These are phyloP conservation scores for Andrena cerasifolii DNA, from an alignment of 1,140 invertebrate species.

Conservation along the genomic window DNA sequence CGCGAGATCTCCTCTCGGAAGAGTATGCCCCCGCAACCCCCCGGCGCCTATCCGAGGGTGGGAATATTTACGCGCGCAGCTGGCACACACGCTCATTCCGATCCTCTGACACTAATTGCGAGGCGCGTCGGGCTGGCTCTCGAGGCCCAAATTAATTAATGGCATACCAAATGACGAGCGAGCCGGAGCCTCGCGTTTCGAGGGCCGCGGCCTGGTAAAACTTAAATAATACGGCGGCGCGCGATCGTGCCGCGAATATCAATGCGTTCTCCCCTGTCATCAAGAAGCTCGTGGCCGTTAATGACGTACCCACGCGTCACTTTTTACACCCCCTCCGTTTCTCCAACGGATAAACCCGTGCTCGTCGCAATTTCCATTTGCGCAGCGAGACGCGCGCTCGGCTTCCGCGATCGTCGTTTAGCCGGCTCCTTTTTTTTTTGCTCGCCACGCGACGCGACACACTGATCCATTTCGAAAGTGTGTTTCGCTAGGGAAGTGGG, in stretches of 20 bases:
- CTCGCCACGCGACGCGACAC: not conserved
- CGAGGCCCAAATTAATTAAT: constrained; percentile 50
- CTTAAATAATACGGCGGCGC: constrained; percentile 27
- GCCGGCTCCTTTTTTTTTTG: too few species aligned
- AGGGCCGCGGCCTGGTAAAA: constrained; percentile 21
- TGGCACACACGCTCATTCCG: constrained; percentile 4
- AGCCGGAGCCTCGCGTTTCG: not conserved
- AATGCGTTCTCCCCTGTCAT: constrained; percentile 18
- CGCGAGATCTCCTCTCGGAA: too few species aligned
- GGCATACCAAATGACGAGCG: constrained; percentile 53
- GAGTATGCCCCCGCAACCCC: too few species aligned
- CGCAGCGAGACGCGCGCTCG: not conserved
- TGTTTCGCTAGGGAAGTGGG: too few species aligned
- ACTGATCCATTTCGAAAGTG: not conserved
- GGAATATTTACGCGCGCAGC: not conserved
- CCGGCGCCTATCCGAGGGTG: not conserved
- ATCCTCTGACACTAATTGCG: constrained; percentile 46
- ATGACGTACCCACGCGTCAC: not conserved
- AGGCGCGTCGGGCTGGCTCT: constrained; percentile 34
- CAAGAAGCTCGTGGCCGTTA: constrained; percentile 21
- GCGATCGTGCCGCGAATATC: constrained; percentile 43
- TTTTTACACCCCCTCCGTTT: not conserved
- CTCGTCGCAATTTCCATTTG: not conserved
- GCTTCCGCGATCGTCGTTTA: not conserved
- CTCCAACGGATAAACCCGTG: not conserved